Base-by-base conservation (phyloP, 2,797 vertebrate species). In the Ciconia nigra region DNA sequence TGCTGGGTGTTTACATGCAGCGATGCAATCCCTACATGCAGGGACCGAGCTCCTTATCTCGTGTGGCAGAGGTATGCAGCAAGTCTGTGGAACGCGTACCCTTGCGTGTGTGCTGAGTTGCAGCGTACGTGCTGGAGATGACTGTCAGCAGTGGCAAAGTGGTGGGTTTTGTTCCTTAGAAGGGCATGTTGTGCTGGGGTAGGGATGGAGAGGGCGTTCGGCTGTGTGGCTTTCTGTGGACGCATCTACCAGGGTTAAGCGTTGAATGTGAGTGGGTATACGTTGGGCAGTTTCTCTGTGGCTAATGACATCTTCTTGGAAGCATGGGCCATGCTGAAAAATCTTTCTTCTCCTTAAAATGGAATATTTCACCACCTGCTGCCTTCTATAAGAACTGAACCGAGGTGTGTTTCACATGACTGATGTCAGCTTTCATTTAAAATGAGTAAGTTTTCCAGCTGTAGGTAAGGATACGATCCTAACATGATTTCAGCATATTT, bases 21-120 rank as follows among this genome's bases (percentile, higher is more conserved):
- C 1, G 2, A 13, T n/a, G 44, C 59, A 4, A 20, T n/a, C n/a
- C 39, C 78, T 12, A 3, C 10, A 0, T 4, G 13, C 37, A 8
- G 11, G 70, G 33, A 35, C 47, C 10, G 2, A 57, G 67, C 61
- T 26, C 21, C 57, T 49, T 39, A 10, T 21, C 35, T 74, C 10
- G 1, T 2, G 2, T 20, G 25, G 73, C 59, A 33, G 90, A 54
- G 35, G 16, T 2, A 9, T 7, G 79, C 24, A 3, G 47, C 19
- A 3, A 14, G 2, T 3, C 42, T 47, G 49, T 6, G 11, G 44
- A 41, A 25, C 2, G 5, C 0, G 11, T 18, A 13, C 39, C 73
- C 44, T 41, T 6, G 28, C 3, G 2, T 9, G 37, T 13, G 28
- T 16, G 20, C 47, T 0, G 22, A 18, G 35, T 24, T 3, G 2